Evolutionary conservation across 2,113 vertebrate genomes (phyloP).

Genomic region (Mobula birostris): DNA sequence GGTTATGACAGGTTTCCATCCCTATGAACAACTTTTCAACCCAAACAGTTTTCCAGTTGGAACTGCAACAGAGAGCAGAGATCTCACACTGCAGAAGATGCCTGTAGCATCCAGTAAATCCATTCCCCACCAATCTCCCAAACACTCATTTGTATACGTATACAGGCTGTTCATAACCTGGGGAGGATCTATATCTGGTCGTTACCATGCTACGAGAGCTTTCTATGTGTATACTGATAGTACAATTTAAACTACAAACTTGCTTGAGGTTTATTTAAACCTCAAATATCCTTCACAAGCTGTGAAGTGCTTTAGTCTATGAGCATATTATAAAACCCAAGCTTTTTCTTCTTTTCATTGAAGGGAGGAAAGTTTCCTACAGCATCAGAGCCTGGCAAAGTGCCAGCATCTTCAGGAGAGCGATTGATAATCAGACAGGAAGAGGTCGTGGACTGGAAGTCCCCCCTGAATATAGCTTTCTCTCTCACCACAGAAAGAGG

Average conservation of each 20-base stretch:
- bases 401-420: not conserved
- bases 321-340: not conserved
- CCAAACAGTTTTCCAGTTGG: too few species aligned
- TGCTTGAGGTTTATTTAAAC: not conserved
- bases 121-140: too few species aligned
- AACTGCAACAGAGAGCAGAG: too few species aligned
- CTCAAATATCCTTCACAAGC: too few species aligned
- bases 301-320: too few species aligned
- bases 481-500: not conserved
- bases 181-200: not conserved
- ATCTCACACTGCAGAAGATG: too few species aligned
- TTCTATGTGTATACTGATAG: too few species aligned
- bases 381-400: not conserved
- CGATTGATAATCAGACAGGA: not conserved
- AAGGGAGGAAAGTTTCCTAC: not conserved
- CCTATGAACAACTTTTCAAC: too few species aligned
- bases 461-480: not conserved
- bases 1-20: too few species aligned
- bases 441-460: not conserved
- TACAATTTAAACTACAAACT: not conserved
- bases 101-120: too few species aligned
- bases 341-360: not conserved
- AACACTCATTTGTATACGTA: too few species aligned
- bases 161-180: too few species aligned
- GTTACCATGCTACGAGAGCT: not conserved